These are phyloP conservation scores for Scyliorhinus canicula DNA, from an alignment of 2,797 vertebrate species.

Conservation along the genomic window DNA sequence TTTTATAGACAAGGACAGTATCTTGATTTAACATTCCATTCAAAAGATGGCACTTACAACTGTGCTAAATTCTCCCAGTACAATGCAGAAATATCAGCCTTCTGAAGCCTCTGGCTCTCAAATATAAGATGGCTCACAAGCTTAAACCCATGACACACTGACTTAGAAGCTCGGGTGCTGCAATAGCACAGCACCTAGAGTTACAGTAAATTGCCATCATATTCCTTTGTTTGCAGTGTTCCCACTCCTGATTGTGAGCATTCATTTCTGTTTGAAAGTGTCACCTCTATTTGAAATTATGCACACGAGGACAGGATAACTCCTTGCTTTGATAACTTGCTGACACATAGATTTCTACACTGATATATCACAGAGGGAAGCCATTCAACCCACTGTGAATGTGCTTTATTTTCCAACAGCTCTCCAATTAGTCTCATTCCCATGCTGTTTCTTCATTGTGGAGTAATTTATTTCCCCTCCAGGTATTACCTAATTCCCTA, in stretches of 20 bases:
- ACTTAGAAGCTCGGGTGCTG: neutral
- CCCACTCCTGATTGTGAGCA: neutral
- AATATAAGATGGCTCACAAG: too few species aligned
- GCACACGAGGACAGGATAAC: neutral
- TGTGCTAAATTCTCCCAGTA: neutral
- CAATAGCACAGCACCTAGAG: neutral
- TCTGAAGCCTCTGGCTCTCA: too few species aligned
- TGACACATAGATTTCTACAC: too few species aligned
- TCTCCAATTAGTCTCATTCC: too few species aligned
- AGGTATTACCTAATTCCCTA: too few species aligned
- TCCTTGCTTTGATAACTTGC: neutral
- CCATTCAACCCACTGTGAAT: too few species aligned
- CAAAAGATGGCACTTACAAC: neutral
- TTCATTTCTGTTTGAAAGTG: neutral
- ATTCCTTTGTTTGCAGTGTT: neutral
- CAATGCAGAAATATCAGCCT: neutral
- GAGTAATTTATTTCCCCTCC: too few species aligned
- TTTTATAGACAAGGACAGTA: neutral
- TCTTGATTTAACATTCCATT: neutral
- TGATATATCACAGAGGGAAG: too few species aligned
- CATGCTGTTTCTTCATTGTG: too few species aligned
- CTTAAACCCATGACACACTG: neutral
- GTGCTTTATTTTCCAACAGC: too few species aligned
- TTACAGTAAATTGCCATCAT: neutral
- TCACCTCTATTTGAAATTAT: neutral